Conservation (phyloP, 2,113 vertebrate species). For the Ifrita kowaldi region DNA sequence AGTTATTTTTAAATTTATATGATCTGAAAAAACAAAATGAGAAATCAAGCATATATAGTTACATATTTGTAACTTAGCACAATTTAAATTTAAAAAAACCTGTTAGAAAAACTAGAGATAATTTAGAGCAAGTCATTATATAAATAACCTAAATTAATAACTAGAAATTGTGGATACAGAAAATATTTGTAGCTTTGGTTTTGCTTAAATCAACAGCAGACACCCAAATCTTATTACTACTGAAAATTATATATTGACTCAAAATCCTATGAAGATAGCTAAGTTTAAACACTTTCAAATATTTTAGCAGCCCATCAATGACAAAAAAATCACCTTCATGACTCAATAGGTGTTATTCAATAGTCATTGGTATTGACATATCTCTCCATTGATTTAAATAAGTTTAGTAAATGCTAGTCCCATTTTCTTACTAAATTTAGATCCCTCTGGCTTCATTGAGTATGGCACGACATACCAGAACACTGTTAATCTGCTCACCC, state of each 20-base stretch:
- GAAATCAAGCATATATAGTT: neutral
- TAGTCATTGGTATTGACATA: neutral
- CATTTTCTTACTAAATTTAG: neutral
- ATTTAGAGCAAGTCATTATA: neutral
- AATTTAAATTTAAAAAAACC: neutral
- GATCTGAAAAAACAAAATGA: neutral
- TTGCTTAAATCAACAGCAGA: neutral
- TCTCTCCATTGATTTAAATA: neutral
- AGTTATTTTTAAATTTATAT: neutral
- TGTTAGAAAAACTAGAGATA: neutral
- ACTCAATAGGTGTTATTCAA: neutral
- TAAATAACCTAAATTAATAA: conserved; percentile 14
- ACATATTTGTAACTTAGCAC: neutral
- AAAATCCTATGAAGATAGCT: neutral
- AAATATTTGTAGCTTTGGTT: neutral
- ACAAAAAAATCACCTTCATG: neutral
- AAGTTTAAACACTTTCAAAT: neutral
- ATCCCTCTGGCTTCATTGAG: neutral
- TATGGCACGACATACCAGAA: neutral
- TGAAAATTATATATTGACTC: neutral
- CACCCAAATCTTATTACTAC: neutral
- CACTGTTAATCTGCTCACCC: accelerated
- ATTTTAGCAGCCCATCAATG: neutral
- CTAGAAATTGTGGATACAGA: neutral
- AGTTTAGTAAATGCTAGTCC: neutral